These are phyloP conservation scores for Dynastes hyllus DNA, from an alignment of 2,888 invertebrate species.

Conservation along the genomic window DNA sequence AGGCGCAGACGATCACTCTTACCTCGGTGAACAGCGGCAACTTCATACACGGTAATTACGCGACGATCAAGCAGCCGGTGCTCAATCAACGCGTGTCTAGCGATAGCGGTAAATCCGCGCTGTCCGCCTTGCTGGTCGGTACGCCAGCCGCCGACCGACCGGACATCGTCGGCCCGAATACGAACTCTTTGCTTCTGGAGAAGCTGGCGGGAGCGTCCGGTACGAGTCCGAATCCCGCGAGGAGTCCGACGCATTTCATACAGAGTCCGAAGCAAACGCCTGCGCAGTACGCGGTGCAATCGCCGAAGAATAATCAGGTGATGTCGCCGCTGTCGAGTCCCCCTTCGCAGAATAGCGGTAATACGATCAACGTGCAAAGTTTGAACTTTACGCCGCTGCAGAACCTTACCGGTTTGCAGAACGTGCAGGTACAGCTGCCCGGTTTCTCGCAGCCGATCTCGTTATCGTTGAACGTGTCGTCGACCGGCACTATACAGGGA, in stretches of 20 bases:
- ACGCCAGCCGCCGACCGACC: slow-evolving; percentile 77
- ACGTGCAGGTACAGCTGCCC: slow-evolving; percentile 87
- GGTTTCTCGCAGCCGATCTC: slow-evolving; percentile 91
- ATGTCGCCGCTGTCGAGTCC: slow-evolving; percentile 78
- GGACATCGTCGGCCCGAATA: slow-evolving; percentile 73
- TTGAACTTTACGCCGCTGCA: slow-evolving; percentile 82
- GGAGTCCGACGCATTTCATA: slow-evolving; percentile 64
- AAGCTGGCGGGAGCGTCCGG: slow-evolving; percentile 72
- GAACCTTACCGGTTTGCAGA: slow-evolving; percentile 83
- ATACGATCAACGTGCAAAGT: slow-evolving; percentile 76
- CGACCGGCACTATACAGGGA: slow-evolving; percentile 75
- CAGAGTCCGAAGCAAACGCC: slow-evolving; percentile 62
- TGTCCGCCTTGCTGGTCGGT: slow-evolving; percentile 76
- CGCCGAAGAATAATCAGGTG: slow-evolving; percentile 63
- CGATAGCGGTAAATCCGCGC: slow-evolving; percentile 69
- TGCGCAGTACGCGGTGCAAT: slow-evolving; percentile 58
- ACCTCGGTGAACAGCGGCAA: slow-evolving; percentile 67
- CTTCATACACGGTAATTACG: slow-evolving; percentile 64
- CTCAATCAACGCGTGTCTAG: slow-evolving; percentile 57
- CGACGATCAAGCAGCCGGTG: slow-evolving; percentile 66
- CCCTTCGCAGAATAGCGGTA: slow-evolving; percentile 63
- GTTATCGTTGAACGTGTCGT: slow-evolving; percentile 82
- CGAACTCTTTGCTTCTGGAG: slow-evolving; percentile 73
- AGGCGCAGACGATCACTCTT: slow-evolving; percentile 68
- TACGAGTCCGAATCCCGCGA: slow-evolving; percentile 59